Evolutionary conservation across 2,797 vertebrate species (phyloP).

Genomic region (Perodicticus potto): DNA sequence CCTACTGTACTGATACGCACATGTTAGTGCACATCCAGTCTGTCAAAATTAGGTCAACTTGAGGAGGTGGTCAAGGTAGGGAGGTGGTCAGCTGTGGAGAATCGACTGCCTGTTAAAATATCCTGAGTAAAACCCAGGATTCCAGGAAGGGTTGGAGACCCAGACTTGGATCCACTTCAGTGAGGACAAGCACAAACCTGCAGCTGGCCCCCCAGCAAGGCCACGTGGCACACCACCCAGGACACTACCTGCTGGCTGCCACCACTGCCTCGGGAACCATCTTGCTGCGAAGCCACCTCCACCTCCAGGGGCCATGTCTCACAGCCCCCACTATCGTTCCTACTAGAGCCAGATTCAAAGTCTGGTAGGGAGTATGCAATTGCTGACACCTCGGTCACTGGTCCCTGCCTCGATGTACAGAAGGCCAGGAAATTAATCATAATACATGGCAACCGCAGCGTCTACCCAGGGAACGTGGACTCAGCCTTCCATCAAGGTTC

Average conservation of each 20-base stretch:
- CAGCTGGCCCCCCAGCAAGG: not conserved
- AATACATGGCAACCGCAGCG: not conserved
- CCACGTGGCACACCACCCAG: accelerated
- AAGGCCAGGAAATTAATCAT: not conserved
- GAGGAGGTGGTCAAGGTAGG: no score
- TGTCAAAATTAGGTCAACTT: no score
- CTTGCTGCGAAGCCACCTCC: no score
- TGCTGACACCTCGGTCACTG: not conserved
- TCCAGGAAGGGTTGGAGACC: not conserved
- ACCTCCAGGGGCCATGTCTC: not conserved
- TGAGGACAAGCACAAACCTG: not conserved
- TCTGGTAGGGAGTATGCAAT: not conserved
- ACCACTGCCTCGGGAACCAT: not conserved
- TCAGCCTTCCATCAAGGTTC: not conserved
- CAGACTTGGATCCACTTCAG: not conserved
- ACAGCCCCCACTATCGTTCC: not conserved
- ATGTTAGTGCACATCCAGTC: no score
- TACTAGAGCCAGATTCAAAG: not conserved
- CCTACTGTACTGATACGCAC: no score
- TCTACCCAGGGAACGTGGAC: not conserved
- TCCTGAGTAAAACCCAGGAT: not conserved
- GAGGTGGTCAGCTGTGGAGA: no score
- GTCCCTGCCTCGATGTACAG: not conserved
- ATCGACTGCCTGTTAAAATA: not conserved
- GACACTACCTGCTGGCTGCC: not conserved